phyloP scores from a whole-genome alignment of 2,888 invertebrate species.

The Phalangium opilio region DNA sequence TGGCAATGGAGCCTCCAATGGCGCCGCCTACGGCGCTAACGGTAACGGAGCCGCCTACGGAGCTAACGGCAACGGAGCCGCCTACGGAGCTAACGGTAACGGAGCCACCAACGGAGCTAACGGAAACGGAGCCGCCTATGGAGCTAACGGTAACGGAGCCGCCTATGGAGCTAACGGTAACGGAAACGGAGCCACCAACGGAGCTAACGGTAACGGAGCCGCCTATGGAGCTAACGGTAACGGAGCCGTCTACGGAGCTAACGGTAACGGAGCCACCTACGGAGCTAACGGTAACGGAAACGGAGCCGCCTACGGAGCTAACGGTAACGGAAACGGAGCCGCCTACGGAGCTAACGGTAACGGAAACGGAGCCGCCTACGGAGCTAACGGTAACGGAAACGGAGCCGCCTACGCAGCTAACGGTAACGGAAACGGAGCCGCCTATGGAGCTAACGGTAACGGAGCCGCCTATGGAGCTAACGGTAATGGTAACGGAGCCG shows the following conservation, averaged over 20 bases:
- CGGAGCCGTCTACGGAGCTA: background rate
- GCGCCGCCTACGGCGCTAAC: background rate
- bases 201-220: background rate
- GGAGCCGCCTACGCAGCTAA: background rate
- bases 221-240: background rate
- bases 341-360: background rate
- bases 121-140: background rate
- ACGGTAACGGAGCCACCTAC: background rate
- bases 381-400: background rate
- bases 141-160: background rate
- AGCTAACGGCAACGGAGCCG: background rate
- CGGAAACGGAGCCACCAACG: background rate
- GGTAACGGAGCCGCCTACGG: background rate
- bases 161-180: background rate
- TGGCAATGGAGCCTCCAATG: background rate
- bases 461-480: background rate
- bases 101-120: background rate
- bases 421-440: conserved; percentile 2
- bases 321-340: background rate
- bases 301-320: background rate
- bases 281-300: background rate
- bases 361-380: background rate
- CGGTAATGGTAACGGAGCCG: background rate
- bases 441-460: background rate
- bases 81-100: background rate